These are phyloP conservation scores for Drosophila suboccidentalis DNA, from an alignment of 2,888 invertebrate genomes.

Conservation along the genomic window DNA sequence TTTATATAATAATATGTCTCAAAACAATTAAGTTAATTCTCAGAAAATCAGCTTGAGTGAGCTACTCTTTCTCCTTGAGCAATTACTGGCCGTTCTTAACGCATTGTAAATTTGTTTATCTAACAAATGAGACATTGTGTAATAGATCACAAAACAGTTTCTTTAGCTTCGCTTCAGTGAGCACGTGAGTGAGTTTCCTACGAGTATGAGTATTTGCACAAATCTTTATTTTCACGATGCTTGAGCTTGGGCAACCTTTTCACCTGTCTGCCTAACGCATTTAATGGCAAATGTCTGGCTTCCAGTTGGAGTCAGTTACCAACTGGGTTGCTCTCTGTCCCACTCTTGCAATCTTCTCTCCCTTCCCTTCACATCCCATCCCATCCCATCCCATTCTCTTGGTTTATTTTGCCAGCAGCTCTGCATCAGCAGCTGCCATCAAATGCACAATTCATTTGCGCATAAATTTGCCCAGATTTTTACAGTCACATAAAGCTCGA, in stretches of 20 bases:
- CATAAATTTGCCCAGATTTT: conserved; percentile 78
- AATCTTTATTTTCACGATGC: conserved; percentile 4
- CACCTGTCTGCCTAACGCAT: conserved; percentile 17
- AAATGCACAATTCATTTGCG: conserved; percentile 79
- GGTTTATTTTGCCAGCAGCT: background rate
- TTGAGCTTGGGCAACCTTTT: conserved; percentile 11
- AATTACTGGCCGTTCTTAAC: background rate
- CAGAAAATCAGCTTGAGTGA: background rate
- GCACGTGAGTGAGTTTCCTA: conserved; percentile 3
- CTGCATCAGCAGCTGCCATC: conserved; percentile 64
- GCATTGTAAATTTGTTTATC: background rate
- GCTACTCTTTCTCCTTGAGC: background rate
- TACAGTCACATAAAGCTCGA: conserved; percentile 62
- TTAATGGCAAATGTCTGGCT: conserved; percentile 30
- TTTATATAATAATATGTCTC: background rate
- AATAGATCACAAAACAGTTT: background rate
- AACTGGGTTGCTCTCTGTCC: conserved; percentile 3
- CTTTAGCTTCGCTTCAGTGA: background rate
- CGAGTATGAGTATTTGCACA: background rate
- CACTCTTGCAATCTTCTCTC: background rate
- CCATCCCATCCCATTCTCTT: background rate
- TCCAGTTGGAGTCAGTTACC: conserved; percentile 17
- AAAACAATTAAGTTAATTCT: background rate
- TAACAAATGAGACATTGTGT: conserved; percentile 4
- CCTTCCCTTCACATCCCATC: background rate